phyloP scores from a whole-genome alignment of 2,113 vertebrate genomes.

The Pantherophis guttatus region DNA sequence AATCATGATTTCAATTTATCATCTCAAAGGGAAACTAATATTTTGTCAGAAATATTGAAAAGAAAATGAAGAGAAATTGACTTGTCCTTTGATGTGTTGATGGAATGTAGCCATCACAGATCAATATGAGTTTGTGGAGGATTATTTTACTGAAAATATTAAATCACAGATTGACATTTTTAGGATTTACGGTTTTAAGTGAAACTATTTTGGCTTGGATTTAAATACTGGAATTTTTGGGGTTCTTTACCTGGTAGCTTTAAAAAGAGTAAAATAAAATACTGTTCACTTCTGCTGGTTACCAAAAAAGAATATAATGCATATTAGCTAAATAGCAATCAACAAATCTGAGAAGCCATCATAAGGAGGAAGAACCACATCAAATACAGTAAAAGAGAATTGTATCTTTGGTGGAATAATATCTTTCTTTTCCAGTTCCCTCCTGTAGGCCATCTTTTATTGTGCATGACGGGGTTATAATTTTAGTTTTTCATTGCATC shows the following conservation, averaged over 20 bases:
- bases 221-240: neutral
- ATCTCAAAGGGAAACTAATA: neutral
- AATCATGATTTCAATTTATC: neutral
- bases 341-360: neutral
- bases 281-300: fast-evolving
- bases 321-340: neutral
- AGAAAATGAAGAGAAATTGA: neutral
- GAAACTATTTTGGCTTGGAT: neutral
- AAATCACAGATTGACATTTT: neutral
- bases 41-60: neutral
- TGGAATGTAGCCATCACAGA: neutral
- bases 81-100: neutral
- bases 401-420: neutral
- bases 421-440: neutral
- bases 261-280: neutral
- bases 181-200: neutral
- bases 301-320: neutral
- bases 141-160: neutral
- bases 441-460: neutral
- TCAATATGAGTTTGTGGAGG: neutral
- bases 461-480: neutral
- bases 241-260: neutral
- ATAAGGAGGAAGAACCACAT: neutral
- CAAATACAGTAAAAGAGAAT: neutral
- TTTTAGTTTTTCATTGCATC: neutral